Evolutionary conservation across 2,797 vertebrate species (phyloP).

Genomic region (Pantherophis vulpinus): DNA sequence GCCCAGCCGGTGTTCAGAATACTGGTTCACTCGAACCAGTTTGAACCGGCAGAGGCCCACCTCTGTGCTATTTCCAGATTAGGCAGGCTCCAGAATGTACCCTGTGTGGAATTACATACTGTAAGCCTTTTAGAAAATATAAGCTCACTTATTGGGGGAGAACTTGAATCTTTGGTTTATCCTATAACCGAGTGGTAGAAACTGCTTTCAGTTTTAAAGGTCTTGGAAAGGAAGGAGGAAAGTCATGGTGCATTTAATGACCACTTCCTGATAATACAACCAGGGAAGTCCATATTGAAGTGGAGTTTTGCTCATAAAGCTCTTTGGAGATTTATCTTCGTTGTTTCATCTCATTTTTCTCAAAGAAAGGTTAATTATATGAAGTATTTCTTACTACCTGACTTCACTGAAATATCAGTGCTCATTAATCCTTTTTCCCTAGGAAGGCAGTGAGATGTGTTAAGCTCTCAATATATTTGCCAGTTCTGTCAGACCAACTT

Average conservation of each 20-base stretch:
- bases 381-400: not conserved
- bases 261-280: not conserved
- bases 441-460: not conserved
- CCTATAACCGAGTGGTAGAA: not conserved
- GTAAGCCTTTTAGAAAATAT: not conserved
- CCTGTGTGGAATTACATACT: not conserved
- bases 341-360: not conserved
- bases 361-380: not conserved
- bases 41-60: too few species aligned
- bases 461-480: not conserved
- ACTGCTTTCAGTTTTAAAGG: not conserved
- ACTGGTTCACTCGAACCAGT: too few species aligned
- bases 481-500: not conserved
- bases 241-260: not conserved
- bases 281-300: not conserved
- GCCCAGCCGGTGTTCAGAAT: too few species aligned
- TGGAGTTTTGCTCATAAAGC: not conserved
- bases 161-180: not conserved
- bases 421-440: not conserved
- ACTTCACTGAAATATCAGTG: not conserved
- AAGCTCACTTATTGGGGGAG: not conserved
- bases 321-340: not conserved
- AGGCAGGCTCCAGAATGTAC: not conserved
- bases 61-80: not conserved
- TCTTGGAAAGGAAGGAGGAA: not conserved